A percentile compares a stretch with the other conserved stretches of the same genome.
These are phyloP conservation scores for Malthinus flaveolus DNA, from an alignment of 2,888 invertebrate genomes.

Conservation along the genomic window DNA sequence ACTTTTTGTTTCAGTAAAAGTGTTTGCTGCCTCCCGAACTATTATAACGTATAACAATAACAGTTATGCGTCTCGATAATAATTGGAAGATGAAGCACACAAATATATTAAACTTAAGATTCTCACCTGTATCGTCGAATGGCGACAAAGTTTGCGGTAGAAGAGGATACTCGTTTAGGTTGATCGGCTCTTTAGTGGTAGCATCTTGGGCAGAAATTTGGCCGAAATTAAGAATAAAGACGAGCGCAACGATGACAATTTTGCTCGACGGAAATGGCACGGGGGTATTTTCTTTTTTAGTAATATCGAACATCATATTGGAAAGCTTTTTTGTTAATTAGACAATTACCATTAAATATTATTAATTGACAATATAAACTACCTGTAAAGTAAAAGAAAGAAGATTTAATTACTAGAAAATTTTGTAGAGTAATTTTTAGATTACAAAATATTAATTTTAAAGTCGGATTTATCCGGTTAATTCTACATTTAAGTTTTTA, in stretches of 20 bases:
- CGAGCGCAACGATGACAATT: constrained; percentile 1
- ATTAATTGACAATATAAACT: neutral
- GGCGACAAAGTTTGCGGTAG: constrained; percentile 1
- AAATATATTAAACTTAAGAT: too few relatives aligned
- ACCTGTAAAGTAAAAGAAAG: constrained; percentile 6
- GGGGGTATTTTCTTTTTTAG: constrained; percentile 13
- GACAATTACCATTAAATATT: constrained; percentile 1
- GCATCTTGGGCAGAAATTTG: neutral
- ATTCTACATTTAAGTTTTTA: neutral
- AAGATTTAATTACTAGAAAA: neutral
- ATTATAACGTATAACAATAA: too few relatives aligned
- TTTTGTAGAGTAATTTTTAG: neutral
- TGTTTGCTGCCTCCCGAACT: too few relatives aligned
- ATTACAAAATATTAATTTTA: neutral
- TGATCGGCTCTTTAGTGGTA: neutral
- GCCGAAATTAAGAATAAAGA: neutral
- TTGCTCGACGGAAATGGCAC: constrained; percentile 12
- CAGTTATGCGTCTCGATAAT: too few relatives aligned
- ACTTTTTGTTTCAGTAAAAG: too few relatives aligned
- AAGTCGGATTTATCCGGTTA: constrained; percentile 7
- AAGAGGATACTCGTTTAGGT: constrained; percentile 9
- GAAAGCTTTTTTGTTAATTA: neutral
- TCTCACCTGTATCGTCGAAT: neutral
- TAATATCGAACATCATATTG: constrained; percentile 22
- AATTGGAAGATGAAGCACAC: too few relatives aligned